These are phyloP conservation scores for Petaurus breviceps DNA, from an alignment of 2,113 vertebrate species.

Conservation along the genomic window DNA sequence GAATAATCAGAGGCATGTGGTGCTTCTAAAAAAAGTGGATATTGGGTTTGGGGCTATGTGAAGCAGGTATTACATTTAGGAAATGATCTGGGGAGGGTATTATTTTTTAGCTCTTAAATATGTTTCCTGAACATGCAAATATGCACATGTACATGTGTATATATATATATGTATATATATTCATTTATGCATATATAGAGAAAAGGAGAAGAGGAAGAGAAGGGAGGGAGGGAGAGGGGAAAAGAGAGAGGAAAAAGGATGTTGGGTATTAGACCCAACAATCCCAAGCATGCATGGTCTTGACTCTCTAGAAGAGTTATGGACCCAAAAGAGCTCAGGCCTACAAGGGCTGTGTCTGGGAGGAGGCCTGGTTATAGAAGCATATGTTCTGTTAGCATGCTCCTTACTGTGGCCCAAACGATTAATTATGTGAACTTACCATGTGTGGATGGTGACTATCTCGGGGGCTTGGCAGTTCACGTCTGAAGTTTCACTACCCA, in stretches of 20 bases:
- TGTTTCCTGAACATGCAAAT: neutral
- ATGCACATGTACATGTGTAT: neutral
- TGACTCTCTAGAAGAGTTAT: neutral
- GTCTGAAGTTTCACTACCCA: neutral
- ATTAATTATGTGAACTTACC: neutral
- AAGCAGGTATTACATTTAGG: neutral
- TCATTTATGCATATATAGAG: neutral
- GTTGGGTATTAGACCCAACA: neutral
- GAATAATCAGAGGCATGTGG: neutral
- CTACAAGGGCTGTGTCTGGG: neutral
- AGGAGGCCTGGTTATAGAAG: neutral
- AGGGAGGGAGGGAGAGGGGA: fast-evolving
- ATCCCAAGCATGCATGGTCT: neutral
- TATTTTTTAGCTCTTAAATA: neutral
- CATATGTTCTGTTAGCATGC: neutral
- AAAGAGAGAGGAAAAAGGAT: neutral
- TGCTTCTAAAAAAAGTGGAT: neutral
- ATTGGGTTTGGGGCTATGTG: neutral
- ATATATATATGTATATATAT: neutral
- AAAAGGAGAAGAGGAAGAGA: neutral
- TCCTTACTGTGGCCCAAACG: neutral
- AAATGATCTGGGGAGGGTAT: neutral
- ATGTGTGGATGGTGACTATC: neutral
- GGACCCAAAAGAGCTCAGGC: neutral
- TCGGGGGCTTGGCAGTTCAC: neutral